Conservation (phyloP, 37 sponge, comb jelly and placozoan species). For the Mnemiopsis leidyi region DNA sequence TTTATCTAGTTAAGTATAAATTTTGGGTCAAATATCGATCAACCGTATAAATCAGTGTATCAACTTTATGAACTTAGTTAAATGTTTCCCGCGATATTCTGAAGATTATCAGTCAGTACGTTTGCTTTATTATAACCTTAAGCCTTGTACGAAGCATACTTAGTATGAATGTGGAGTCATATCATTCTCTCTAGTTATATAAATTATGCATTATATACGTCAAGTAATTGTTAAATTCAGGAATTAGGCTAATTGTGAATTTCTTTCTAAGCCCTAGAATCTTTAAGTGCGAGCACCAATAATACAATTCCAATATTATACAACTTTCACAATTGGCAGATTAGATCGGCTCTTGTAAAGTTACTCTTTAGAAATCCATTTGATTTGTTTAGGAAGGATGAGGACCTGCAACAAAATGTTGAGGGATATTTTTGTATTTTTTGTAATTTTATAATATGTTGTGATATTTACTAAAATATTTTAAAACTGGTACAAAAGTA, state of each 20-base stretch:
- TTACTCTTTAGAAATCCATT: background rate
- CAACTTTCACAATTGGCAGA: background rate
- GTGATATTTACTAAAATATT: conserved; percentile 61
- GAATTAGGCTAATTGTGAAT: background rate
- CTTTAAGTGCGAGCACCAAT: background rate
- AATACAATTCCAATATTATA: background rate
- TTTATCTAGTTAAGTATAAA: background rate
- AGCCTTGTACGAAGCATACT: background rate
- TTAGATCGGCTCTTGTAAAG: background rate
- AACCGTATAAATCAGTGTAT: background rate
- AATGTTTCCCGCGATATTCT: background rate
- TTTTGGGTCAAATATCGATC: background rate
- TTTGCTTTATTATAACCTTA: background rate
- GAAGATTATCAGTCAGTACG: background rate
- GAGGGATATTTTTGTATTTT: conserved; percentile 67
- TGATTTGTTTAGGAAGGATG: conserved; percentile 50
- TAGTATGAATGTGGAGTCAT: background rate
- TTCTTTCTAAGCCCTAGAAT: background rate
- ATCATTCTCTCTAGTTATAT: background rate
- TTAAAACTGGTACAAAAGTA: conserved; percentile 57
- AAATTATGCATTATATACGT: background rate
- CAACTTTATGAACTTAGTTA: background rate
- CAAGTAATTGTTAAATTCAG: background rate
- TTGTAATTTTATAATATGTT: conserved; percentile 66
- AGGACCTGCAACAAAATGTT: conserved; percentile 65